Conservation (phyloP, 2,888 invertebrate genomes). For the Pseudolycoriella hygida region DNA sequence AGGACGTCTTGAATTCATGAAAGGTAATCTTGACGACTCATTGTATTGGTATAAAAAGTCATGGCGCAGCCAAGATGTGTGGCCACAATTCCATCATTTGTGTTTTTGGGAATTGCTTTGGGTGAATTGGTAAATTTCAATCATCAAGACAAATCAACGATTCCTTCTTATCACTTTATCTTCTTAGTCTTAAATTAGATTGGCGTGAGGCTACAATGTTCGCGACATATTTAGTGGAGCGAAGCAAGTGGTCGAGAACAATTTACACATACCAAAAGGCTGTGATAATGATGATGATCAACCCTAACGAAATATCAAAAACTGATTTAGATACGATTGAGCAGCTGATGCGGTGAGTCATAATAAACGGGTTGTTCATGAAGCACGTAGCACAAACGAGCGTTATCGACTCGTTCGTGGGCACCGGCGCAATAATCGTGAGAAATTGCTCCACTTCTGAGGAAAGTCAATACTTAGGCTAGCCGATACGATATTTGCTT, state of each 20-base stretch:
- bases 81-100: conserved; percentile 83
- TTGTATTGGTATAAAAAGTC: conserved; percentile 62
- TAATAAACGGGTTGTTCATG: no score
- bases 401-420: neutral
- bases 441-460: no score
- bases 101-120: conserved; percentile 92
- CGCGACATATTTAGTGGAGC: conserved; percentile 49
- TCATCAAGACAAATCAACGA: no score
- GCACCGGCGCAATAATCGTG: no score
- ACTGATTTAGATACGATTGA: conserved; percentile 38
- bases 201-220: conserved; percentile 63
- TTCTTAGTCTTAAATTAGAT: conserved; percentile 42
- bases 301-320: conserved; percentile 29
- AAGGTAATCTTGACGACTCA: conserved; percentile 54
- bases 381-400: neutral
- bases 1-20: conserved; percentile 67
- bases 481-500: no score
- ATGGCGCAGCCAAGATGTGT: conserved; percentile 62
- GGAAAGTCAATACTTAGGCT: no score
- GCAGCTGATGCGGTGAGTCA: conserved; percentile 48
- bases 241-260: conserved; percentile 83
- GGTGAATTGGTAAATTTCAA: conserved; percentile 53
- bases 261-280: conserved; percentile 85
- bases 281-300: conserved; percentile 59
- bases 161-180: no score